These are phyloP conservation scores for Mamestra configurata DNA, from an alignment of 1,140 invertebrate species.

Conservation along the genomic window DNA sequence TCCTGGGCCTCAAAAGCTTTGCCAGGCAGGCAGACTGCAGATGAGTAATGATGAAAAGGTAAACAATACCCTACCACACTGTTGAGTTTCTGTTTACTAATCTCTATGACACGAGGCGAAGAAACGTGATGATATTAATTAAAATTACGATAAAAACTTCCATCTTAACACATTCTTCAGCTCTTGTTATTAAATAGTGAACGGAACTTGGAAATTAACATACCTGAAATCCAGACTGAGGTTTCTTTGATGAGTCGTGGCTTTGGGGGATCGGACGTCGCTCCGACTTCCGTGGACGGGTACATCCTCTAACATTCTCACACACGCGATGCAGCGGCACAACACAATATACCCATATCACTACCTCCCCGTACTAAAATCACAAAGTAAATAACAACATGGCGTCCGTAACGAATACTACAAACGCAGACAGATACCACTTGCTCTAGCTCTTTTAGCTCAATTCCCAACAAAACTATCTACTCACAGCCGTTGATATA, in stretches of 20 bases:
- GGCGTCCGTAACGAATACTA: slow-evolving; percentile 73
- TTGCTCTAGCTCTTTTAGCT: slow-evolving; percentile 31
- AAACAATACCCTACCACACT: neutral
- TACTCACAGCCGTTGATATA: slow-evolving; percentile 64
- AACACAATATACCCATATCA: slow-evolving; percentile 82
- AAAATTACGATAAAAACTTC: neutral
- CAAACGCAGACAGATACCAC: slow-evolving; percentile 51
- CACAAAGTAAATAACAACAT: slow-evolving; percentile 85
- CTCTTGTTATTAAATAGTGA: slow-evolving; percentile 41
- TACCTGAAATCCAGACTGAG: slow-evolving; percentile 84
- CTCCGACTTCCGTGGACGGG: slow-evolving; percentile 81
- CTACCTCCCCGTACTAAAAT: slow-evolving; percentile 68
- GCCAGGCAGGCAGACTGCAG: neutral
- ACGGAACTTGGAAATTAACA: slow-evolving; percentile 52
- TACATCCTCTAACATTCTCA: slow-evolving; percentile 86
- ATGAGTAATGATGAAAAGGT: neutral
- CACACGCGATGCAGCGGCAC: slow-evolving; percentile 70
- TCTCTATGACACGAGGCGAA: neutral
- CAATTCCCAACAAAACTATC: slow-evolving; percentile 50
- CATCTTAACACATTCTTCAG: neutral
- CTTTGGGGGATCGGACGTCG: slow-evolving; percentile 72
- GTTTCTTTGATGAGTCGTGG: slow-evolving; percentile 78
- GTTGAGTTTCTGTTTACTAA: slow-evolving; percentile 9
- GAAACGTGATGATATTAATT: slow-evolving; percentile 16
- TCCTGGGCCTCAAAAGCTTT: neutral